These are phyloP conservation scores for Tragelaphus strepsiceros DNA, from an alignment of 2,113 vertebrate genomes.

Conservation along the genomic window DNA sequence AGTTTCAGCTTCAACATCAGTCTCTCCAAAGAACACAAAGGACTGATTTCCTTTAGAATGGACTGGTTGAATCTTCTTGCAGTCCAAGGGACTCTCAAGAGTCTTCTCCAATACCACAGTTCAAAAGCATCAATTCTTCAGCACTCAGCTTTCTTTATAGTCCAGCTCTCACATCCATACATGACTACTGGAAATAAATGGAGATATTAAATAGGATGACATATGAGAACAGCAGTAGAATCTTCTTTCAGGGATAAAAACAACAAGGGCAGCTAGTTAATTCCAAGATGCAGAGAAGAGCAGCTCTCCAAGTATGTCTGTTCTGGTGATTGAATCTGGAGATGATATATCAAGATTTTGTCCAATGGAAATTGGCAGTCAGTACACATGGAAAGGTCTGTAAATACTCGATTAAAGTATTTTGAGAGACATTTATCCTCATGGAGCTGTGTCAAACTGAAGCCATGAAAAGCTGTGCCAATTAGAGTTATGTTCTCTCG, in stretches of 20 bases:
- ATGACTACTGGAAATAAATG: neutral
- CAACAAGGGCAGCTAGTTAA: neutral
- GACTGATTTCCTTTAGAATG: neutral
- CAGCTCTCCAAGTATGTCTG: neutral
- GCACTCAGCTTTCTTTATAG: neutral
- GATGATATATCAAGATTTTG: neutral
- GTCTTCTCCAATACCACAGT: neutral
- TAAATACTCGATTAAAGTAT: neutral
- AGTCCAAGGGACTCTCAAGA: neutral
- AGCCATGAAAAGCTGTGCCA: neutral
- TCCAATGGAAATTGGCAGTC: neutral
- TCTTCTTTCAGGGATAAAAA: neutral
- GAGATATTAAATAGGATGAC: neutral
- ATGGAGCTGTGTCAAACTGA: neutral
- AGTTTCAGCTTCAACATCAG: neutral
- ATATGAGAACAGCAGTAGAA: neutral
- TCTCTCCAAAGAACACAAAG: neutral
- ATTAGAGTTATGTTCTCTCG: neutral
- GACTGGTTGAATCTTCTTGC: neutral
- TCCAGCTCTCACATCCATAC: neutral
- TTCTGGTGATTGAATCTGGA: neutral
- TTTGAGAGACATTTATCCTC: neutral
- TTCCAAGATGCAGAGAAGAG: neutral
- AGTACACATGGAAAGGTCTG: neutral
- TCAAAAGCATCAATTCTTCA: neutral